Base-by-base conservation (phyloP, 1,140 invertebrate species). In the Vanessa atalanta region DNA sequence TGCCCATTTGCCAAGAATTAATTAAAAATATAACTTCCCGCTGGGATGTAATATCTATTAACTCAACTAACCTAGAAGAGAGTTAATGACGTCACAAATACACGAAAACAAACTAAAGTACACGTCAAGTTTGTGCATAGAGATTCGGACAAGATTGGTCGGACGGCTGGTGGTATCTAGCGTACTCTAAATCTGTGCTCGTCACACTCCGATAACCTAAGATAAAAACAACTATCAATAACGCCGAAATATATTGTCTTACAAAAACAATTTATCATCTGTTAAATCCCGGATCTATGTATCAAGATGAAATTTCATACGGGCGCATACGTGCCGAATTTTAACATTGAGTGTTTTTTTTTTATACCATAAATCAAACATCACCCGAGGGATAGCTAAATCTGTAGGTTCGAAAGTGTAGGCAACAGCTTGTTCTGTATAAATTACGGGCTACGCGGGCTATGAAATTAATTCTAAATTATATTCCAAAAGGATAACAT, bases 301-400 rank as follows among this genome's bases (percentile, higher is more conserved):
- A 70, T 69, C 53, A 47, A 61, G 55, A 69, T 69, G 53, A 48
- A 69, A 69, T 69, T 69, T 47, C 67, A 69, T 55, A 68, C 26
- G 50, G 57, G 57, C 31, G 57, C 53, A 55, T 68, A 68, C n/a
- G 50, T 47, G 53, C 26, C n/a, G 51, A 55, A 68, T 55, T 68
- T 68, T 20, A 65, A 15, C 65, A 57, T 43, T 37, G 26, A 26
- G 53, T 68, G 51, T 26, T 53, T 64, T 0, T 61, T 64, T 64
- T 0, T 71, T 43, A 43, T 11, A 11, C 37, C 69, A 71, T 71
- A 71, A 64, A 71, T 71, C 69, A 71, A 20, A 70, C 14, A 53
- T 71, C 47, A 47, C 69, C 47, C 60, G 69, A 51, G 69, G 60
- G 60, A 64, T 37, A 64, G 37, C 69, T 70, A 70, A 71, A 71